Evolutionary conservation across 2,797 vertebrate species (phyloP).

Genomic region (Merluccius polli): DNA sequence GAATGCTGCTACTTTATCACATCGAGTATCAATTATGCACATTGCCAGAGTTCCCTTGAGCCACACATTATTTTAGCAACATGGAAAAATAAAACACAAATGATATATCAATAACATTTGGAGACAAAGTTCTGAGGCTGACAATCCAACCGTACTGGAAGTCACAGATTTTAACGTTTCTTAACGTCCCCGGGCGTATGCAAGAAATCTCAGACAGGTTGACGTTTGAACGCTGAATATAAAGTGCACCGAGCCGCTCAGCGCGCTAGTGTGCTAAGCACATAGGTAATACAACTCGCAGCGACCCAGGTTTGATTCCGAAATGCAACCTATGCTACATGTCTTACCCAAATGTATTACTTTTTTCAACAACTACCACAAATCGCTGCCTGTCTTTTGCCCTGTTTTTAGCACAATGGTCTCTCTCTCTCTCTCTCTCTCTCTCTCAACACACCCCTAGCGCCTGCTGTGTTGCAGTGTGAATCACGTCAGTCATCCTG

Average conservation of each 20-base stretch:
- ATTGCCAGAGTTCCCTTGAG: neutral
- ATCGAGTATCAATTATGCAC: no score
- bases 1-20: no score
- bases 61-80: neutral
- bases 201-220: neutral
- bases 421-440: no score
- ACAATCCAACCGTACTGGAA: neutral
- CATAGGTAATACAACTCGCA: no score
- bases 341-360: neutral
- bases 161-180: neutral
- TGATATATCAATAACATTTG: neutral
- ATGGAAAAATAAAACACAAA: neutral
- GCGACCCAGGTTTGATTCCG: no score
- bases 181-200: neutral
- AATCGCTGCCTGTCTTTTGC: neutral
- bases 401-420: neutral
- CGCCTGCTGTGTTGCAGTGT: neutral
- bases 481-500: neutral
- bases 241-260: no score
- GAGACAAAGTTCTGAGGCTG: neutral
- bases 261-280: no score
- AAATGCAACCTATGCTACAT: no score
- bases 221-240: neutral
- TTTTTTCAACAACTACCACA: neutral
- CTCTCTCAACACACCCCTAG: neutral